These are phyloP conservation scores for Acleris laterana DNA, from an alignment of 2,888 invertebrate species.

Conservation along the genomic window DNA sequence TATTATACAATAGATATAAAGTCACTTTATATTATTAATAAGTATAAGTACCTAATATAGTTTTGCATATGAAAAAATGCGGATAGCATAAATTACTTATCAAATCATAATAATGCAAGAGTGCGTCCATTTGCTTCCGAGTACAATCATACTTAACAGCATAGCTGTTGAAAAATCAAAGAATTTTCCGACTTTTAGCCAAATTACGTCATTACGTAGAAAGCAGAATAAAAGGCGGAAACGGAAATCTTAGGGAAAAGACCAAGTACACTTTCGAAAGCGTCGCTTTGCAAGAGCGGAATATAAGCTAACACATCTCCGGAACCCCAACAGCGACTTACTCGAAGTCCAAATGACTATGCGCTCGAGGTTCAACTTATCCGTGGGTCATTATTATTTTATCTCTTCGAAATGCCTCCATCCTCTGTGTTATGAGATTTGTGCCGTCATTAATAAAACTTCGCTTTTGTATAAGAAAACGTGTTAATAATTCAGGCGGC, in stretches of 20 bases:
- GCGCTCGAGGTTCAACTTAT: constrained; percentile 19
- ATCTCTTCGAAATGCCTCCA: constrained; percentile 20
- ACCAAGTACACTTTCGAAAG: constrained; percentile 34
- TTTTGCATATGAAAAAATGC: too few relatives aligned
- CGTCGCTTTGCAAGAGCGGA: constrained; percentile 28
- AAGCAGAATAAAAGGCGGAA: constrained; percentile 36
- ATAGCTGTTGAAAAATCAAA: constrained; percentile 22
- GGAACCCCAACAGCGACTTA: constrained; percentile 14
- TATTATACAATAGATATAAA: too few relatives aligned
- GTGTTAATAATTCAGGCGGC: constrained; percentile 24
- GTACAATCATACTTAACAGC: constrained; percentile 16
- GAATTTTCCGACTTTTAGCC: constrained; percentile 26
- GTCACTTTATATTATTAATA: too few relatives aligned
- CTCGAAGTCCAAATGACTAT: constrained; percentile 29
- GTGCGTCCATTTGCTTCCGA: background rate
- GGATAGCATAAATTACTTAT: too few relatives aligned
- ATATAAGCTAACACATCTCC: constrained; percentile 35
- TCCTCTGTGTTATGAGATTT: constrained; percentile 11
- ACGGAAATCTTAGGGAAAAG: constrained; percentile 33
- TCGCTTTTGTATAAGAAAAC: constrained; percentile 24
- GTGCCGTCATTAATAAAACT: constrained; percentile 24
- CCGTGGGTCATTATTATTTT: constrained; percentile 28
- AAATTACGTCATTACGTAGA: constrained; percentile 35
- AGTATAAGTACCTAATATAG: too few relatives aligned
- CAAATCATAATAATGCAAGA: too few relatives aligned